phyloP scores from a whole-genome alignment of 2,888 invertebrate species.

The Zygothrica quintamaculata region DNA sequence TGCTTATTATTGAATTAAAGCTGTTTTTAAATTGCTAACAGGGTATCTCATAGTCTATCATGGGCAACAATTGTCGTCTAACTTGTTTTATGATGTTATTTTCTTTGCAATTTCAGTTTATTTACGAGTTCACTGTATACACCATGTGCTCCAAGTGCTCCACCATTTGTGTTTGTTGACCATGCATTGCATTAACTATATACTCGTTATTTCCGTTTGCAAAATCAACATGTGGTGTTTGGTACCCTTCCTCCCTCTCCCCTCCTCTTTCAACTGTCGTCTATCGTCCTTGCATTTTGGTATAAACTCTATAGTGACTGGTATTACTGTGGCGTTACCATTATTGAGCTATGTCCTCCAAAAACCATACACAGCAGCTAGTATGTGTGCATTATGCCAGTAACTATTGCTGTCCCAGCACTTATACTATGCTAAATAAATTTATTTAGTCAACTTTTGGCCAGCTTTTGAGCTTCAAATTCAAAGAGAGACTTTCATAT shows the following conservation, averaged over 20 bases:
- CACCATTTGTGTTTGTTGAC: slow-evolving; percentile 42
- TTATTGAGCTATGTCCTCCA: slow-evolving; percentile 45
- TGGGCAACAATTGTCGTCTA: background rate
- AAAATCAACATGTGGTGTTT: slow-evolving; percentile 69
- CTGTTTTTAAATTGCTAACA: background rate
- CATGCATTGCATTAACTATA: slow-evolving; percentile 62
- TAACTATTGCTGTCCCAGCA: slow-evolving; percentile 7
- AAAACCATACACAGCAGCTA: slow-evolving; percentile 23
- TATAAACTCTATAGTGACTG: no score
- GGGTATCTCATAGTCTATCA: slow-evolving; percentile 13
- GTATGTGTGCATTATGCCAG: slow-evolving; percentile 23
- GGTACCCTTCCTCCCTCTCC: slow-evolving; percentile 2
- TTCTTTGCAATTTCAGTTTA: slow-evolving; percentile 56
- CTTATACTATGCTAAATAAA: slow-evolving; percentile 63
- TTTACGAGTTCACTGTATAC: slow-evolving; percentile 39
- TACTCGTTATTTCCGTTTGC: slow-evolving; percentile 59
- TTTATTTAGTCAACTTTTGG: slow-evolving; percentile 62
- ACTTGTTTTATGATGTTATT: slow-evolving; percentile 62
- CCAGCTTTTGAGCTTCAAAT: slow-evolving; percentile 41
- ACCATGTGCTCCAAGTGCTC: slow-evolving; percentile 37
- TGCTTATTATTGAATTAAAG: no score
- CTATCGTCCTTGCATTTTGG: no score
- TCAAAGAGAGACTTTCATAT: no score
- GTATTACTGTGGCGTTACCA: background rate
- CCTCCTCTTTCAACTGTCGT: background rate